These are phyloP conservation scores for Pitangus sulphuratus DNA, from an alignment of 2,797 vertebrate genomes.

Conservation along the genomic window DNA sequence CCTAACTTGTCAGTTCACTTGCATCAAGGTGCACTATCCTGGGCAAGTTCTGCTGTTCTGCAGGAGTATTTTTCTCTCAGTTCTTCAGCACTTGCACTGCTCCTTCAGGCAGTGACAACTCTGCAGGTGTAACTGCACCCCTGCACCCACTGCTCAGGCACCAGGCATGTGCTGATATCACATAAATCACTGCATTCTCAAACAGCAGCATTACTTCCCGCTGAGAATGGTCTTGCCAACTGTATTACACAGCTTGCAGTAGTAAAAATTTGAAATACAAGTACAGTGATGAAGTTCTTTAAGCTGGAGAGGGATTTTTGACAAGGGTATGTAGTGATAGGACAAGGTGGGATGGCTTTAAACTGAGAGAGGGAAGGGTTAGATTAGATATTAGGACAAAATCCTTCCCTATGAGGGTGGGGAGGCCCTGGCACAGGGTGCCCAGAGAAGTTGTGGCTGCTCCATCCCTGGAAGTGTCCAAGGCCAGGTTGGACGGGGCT, in stretches of 20 bases:
- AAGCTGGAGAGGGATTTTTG: background rate
- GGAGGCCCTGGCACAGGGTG: accelerated
- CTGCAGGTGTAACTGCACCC: background rate
- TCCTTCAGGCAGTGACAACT: background rate
- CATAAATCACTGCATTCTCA: accelerated
- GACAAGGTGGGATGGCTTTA: background rate
- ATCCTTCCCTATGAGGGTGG: accelerated
- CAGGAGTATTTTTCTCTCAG: background rate
- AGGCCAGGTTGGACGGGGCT: accelerated
- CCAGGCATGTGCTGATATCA: accelerated
- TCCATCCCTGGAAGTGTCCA: background rate
- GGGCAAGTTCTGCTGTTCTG: background rate
- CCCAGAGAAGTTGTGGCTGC: background rate
- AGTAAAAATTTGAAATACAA: background rate
- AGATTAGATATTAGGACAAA: background rate
- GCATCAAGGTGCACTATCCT: background rate
- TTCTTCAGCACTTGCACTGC: background rate
- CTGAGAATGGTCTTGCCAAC: background rate
- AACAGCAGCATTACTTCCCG: accelerated
- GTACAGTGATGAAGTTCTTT: background rate
- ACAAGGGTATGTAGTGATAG: background rate
- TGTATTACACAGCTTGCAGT: accelerated
- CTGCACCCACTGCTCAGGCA: accelerated
- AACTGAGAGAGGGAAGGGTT: background rate
- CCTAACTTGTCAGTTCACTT: background rate